A percentile compares a stretch with the other conserved stretches of the same genome.
phyloP scores from a whole-genome alignment of 2,888 invertebrate species.

The Nomada fucata region DNA sequence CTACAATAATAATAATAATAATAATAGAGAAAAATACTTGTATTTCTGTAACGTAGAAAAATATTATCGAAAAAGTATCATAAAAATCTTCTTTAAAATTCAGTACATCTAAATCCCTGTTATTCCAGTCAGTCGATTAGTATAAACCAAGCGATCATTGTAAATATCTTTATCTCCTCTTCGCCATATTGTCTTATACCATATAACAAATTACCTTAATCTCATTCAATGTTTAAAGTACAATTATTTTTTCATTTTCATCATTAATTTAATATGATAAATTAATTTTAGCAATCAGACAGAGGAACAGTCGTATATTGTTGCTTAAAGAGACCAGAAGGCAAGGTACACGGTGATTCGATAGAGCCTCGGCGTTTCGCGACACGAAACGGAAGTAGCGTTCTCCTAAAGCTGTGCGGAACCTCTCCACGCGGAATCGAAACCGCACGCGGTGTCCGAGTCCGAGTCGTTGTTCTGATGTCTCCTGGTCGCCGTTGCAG shows the following conservation, averaged over 20 bases:
- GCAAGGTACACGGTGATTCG: slow-evolving; percentile 38
- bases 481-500: slow-evolving; percentile 81
- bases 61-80: slow-evolving; percentile 7
- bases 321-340: slow-evolving; percentile 5
- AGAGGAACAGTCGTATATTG: not conserved
- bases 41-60: slow-evolving; percentile 25
- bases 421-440: slow-evolving; percentile 90
- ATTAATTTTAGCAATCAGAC: not conserved
- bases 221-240: not conserved
- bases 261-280: not conserved
- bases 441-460: slow-evolving; percentile 95
- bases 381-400: not conserved
- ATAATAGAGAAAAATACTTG: not conserved
- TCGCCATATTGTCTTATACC: not conserved
- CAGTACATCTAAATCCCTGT: not conserved
- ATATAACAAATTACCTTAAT: not conserved
- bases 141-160: not conserved
- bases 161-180: not conserved
- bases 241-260: not conserved
- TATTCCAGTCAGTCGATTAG: not conserved
- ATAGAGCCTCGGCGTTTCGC: slow-evolving; percentile 22
- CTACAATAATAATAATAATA: slow-evolving; percentile 28
- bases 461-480: slow-evolving; percentile 89
- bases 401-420: slow-evolving; percentile 77
- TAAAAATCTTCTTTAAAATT: not conserved